Base-by-base conservation (phyloP, 2,797 vertebrate genomes). In the Melanogrammus aeglefinus region DNA sequence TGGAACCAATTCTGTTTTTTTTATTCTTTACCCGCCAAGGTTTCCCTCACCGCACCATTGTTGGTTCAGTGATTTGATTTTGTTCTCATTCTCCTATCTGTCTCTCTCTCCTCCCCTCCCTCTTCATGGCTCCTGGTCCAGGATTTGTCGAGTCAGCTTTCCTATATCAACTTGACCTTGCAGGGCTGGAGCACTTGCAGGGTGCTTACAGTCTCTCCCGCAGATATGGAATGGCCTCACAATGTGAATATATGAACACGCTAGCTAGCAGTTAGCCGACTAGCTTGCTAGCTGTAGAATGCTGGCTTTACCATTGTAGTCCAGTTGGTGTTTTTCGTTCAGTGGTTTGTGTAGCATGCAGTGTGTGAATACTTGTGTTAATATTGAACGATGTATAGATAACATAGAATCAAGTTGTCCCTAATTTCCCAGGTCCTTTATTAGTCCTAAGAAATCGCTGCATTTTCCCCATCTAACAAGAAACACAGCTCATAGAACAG, bases 91-190 rank as follows among this genome's bases (percentile, higher is more conserved):
- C n/a, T 77, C 88, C 77, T 78, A 70, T 85, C 82, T 84, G 81
- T 44, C 92, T 83, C 88, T 89, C 92, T 87, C 92, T 88, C 82
- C 89, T 78, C 89, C 76, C 87, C 83, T 87, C 81, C 81, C 41
- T 80, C 77, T 85, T 84, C 51, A 29, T n/a, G 18, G 21, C 76
- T 85, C 84, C 86, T 90, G 90, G 91, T 90, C 92, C 95, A 97
- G 97, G 96, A 96, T 96, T 96, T 96, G 95, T 96, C 93, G 96
- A 96, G 91, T 96, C 96, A 90, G 95, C 95, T 94, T 96, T 96
- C 94, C 96, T 96, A 93, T 96, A 91, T 96, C 91, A 93, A 69
- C 94, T 97, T 93, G 94, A 96, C 96, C 95, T 97, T 95, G 96
- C 96, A 89, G 96, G 96, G 90, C 94, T 97, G 93, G 95, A 96